Percentiles rank a stretch among this genome's conserved stretches.
phyloP scores from a whole-genome alignment of 2,797 vertebrate species.

The Myiotriccus ornatus region DNA sequence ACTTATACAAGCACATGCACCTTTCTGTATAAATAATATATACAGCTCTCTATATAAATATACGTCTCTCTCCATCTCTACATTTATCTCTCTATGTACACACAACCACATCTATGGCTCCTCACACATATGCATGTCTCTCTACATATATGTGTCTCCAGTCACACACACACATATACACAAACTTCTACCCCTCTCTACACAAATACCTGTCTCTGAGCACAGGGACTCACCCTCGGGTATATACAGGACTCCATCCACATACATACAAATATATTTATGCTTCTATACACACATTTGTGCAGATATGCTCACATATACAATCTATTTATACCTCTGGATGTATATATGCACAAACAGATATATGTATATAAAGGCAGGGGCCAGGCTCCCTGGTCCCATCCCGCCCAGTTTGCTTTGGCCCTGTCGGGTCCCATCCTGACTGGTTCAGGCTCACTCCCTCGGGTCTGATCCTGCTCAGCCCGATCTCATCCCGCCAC shows the following conservation, averaged over 20 bases:
- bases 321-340: background rate
- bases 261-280: background rate
- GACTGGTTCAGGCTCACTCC: fast-evolving
- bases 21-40: background rate
- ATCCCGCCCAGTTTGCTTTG: fast-evolving
- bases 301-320: background rate
- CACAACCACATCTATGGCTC: background rate
- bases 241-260: background rate
- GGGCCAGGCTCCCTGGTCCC: background rate
- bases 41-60: background rate
- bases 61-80: background rate
- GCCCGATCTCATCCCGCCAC: background rate
- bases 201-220: background rate
- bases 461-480: background rate
- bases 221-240: background rate
- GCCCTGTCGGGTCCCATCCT: background rate
- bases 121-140: background rate
- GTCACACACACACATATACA: background rate
- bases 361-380: background rate
- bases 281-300: background rate
- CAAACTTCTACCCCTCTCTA: background rate
- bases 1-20: background rate
- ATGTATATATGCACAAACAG: background rate
- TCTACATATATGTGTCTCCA: background rate
- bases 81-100: background rate